A percentile compares a stretch with the other conserved stretches of the same genome.
These are phyloP conservation scores for Siniperca scherzeri DNA, from an alignment of 2,797 vertebrate species.

Conservation along the genomic window DNA sequence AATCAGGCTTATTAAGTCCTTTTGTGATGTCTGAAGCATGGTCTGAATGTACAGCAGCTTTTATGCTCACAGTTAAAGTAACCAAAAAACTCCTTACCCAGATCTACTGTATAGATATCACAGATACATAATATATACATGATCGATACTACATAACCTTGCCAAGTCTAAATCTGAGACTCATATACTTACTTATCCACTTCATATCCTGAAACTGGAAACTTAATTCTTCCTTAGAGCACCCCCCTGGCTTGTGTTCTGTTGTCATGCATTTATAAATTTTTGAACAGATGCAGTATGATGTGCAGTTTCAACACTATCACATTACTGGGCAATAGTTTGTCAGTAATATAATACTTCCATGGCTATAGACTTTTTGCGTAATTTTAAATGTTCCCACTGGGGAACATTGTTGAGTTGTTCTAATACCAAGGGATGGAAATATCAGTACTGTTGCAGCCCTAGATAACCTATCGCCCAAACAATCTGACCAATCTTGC, in stretches of 20 bases:
- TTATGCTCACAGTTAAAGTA: not conserved
- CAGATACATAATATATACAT: not conserved
- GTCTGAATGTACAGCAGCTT: constrained; percentile 15
- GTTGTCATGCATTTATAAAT: constrained; percentile 32
- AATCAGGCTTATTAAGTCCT: constrained; percentile 25
- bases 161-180: constrained; percentile 7
- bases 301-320: not conserved
- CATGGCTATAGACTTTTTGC: not conserved
- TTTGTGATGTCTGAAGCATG: constrained; percentile 4
- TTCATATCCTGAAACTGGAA: constrained; percentile 30
- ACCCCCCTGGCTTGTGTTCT: not conserved
- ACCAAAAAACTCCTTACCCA: constrained; percentile 4
- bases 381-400: not conserved
- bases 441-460: constrained; percentile 4
- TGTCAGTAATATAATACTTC: not conserved
- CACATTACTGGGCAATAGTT: not conserved
- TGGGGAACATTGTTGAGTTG: not conserved
- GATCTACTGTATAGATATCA: not conserved
- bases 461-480: not conserved
- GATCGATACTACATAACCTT: constrained; percentile 9
- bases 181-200: not conserved
- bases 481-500: constrained; percentile 21
- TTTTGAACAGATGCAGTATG: constrained; percentile 12
- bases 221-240: constrained; percentile 7
- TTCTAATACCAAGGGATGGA: not conserved